Evolutionary conservation across 2,888 invertebrate genomes (phyloP), one percentile per base, ranked within the genome.

Genomic region (Leptogaster cylindrica): DNA sequence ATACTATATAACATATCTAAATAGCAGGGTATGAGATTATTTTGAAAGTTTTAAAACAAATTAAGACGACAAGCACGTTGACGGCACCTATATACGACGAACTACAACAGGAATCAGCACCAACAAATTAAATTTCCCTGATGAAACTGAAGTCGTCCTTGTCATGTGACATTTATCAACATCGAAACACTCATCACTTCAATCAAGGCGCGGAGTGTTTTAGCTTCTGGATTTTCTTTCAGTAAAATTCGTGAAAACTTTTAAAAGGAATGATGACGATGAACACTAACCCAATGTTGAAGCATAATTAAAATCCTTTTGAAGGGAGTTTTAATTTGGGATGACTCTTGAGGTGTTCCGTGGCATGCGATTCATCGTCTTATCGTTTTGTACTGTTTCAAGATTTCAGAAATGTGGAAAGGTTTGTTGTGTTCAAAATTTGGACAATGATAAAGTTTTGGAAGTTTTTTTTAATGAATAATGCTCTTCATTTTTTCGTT

Each of bases 171-270:
- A 58, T 58, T 58, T 58, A 58, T 58, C 58, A 58, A 58, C 58
- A 58, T 58, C 58, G 58, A 58, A 58, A 58, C 58, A 58, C 58
- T 58, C 58, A 41, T 58, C 58, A 58, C 36, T 41, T 39, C 58
- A 58, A 58, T 58, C 58, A 58, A 20, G 10, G 58, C 20, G 23
- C 14, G 58, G 41, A 58, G 50, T 25, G n/a, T n/a, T n/a, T n/a
- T n/a, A n/a, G n/a, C n/a, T n/a, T n/a, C n/a, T n/a, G n/a, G 20
- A 23, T 23, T 58, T 25, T 23, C 25, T 39, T 20, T 14, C 28
- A 12, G 28, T 14, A n/a, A 12, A 39, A 25, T 41, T 58, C 23
- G 23, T 10, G 51, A 51, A 20, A 31, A 31, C 16, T 25, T 58
- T 58, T 58, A 23, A 23, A 16, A 39, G 58, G 58, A 39, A 39